A percentile compares a stretch with the other conserved stretches of the same genome.
Evolutionary conservation across 2,113 vertebrate species (phyloP).

Genomic region (Clarias gariepinus): DNA sequence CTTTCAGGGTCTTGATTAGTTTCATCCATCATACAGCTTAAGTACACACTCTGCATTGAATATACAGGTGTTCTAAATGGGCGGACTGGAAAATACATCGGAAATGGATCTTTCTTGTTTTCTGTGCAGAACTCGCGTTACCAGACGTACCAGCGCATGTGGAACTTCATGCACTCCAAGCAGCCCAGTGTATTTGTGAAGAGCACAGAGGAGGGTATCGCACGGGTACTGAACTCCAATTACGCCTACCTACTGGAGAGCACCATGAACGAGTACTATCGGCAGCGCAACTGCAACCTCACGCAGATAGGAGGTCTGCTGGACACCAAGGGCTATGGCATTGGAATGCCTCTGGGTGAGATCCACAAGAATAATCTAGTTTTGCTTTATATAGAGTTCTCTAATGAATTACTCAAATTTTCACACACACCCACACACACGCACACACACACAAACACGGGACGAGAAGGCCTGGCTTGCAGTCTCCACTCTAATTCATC

Average conservation of each 20-base stretch:
- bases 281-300: conserved; percentile 97
- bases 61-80: not conserved
- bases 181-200: conserved; percentile 97
- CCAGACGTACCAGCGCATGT: conserved; percentile 98
- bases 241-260: conserved; percentile 97
- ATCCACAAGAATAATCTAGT: not conserved
- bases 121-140: conserved; percentile 91
- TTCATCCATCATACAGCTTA: conserved; percentile 20
- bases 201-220: conserved; percentile 97
- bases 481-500: too few relatives aligned
- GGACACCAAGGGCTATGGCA: conserved; percentile 99
- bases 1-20: conserved; percentile 42
- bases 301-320: conserved; percentile 97
- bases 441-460: too few relatives aligned
- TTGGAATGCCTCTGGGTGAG: conserved; percentile 95
- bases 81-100: not conserved
- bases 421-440: too few relatives aligned
- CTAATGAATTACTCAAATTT: not conserved
- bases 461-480: too few relatives aligned
- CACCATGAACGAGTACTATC: conserved; percentile 99
- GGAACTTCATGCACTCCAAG: conserved; percentile 99
- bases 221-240: conserved; percentile 95
- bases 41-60: conserved; percentile 21
- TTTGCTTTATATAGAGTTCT: not conserved
- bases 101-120: not conserved